Evolutionary conservation across 2,888 invertebrate species (phyloP), one percentile per base, ranked within the genome.

Genomic region (Mythimna lalbum): DNA sequence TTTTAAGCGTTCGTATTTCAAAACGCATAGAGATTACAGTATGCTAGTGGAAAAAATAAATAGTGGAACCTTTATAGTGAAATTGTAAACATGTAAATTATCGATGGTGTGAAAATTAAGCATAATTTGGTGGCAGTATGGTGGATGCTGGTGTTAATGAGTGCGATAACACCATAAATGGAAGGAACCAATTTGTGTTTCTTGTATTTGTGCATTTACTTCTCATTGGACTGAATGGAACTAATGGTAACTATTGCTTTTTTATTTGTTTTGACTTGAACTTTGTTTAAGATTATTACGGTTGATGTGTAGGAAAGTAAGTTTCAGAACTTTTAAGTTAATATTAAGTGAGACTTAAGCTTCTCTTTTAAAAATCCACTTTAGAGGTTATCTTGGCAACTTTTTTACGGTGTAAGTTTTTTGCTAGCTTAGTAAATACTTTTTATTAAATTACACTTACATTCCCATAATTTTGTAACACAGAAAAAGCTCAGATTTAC

Each of bases 141-240:
- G 95, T 96, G 94, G 92, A 94, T 95, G 93, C 91, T 91, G 93
- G 95, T 95, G 94, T 92, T 93, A 95, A 94, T 93, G 93, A 94
- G 92, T 95, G 95, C 92, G 92, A 95, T 93, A 93, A 93, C 93
- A 94, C 93, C 92, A 89, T 93, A 91, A 93, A 94, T 93, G 95
- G 95, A 89, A 95, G 92, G 93, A 95, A 93, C 93, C 95, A 95
- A 94, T 95, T 96, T 92, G 93, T 95, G 91, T 94, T 92, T 92
- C 92, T 96, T 84, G 93, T 95, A 90, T 92, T 96, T 90, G 95
- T 95, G 93, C 96, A 95, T 94, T 93, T 96, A 87, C 92, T 96
- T 86, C 93, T 96, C 86, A 94, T 96, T 92, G 95, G 95, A 93
- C 93, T 96, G 89, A 95, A 96, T 90, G 95, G 95, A 85, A 96